Base-by-base conservation (phyloP, 2,113 vertebrate species). In the Indri indri region DNA sequence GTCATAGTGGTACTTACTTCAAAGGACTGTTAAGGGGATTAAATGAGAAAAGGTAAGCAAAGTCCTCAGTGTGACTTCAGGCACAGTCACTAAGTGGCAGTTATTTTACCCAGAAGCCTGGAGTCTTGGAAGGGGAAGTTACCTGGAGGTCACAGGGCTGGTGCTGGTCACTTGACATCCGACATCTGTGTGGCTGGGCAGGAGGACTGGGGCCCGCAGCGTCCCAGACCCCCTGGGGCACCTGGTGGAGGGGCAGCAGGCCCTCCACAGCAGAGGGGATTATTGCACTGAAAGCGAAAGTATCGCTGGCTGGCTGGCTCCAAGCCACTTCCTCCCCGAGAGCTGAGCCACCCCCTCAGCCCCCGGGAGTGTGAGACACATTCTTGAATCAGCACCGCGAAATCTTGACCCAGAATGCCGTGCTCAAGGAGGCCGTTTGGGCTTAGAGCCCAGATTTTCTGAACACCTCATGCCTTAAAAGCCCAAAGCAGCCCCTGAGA, bases 211-310 rank as follows among this genome's bases (percentile, higher is more conserved):
- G 66, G 25, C 6, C 0, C 0, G 23, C 27, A 23, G 32, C 6
- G 47, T 3, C 89, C 70, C 22, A 1, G 5, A 32, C 4, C 50
- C 40, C 52, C 37, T 25, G 0, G 17, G 61, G 77, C 25, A 45
- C 30, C 30, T 9, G 47, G 20, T 17, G 20, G 27, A 32, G 86
- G 45, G 63, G 34, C 27, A 45, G 30, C 57, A 9, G 88, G 57
- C 3, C 40, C 57, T 57, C 45, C 1, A 2, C 2, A 6, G 16
- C 65, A 70, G 40, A 54, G 45, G 54, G 82, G 90, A 85, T 54
- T 54, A 82, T 77, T 74, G n/a, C 77, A 65, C 87, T 42, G 70
- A 97, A 97, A 96, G 79, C 1, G 42, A 96, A 98, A 98, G 91
- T 42, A 52, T 54, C 6, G 0, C 84, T 1, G 5, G 17, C 86